These are phyloP conservation scores for Andricus grossulariae DNA, from an alignment of 1,140 invertebrate genomes.

Conservation along the genomic window DNA sequence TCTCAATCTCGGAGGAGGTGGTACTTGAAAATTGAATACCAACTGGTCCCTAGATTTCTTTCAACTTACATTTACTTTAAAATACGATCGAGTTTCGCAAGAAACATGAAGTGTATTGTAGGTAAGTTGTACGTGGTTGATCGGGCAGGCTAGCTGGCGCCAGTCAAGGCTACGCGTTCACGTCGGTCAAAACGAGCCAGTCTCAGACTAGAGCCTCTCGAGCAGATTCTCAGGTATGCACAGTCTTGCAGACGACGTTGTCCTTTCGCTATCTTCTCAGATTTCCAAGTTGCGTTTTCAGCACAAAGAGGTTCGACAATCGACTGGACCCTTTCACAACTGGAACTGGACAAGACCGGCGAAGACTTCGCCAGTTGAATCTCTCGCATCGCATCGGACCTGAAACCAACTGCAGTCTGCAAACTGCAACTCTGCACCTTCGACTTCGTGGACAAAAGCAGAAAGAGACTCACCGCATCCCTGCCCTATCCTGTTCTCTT, in stretches of 20 bases:
- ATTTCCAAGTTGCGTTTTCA: constrained; percentile 4
- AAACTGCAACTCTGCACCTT: constrained; percentile 45
- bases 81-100: constrained; percentile 9
- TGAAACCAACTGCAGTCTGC: constrained; percentile 34
- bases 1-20: not conserved
- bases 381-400: constrained; percentile 38
- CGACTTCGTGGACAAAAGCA: constrained; percentile 35
- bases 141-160: constrained; percentile 62
- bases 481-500: constrained; percentile 41
- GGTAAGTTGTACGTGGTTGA: constrained; percentile 50
- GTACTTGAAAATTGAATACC: constrained; percentile 1
- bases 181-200: constrained; percentile 44
- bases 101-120: constrained; percentile 26
- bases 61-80: not conserved
- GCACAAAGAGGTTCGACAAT: not conserved
- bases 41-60: constrained; percentile 17
- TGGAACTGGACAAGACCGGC: constrained; percentile 17
- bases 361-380: constrained; percentile 29
- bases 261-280: constrained; percentile 13
- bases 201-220: constrained; percentile 40
- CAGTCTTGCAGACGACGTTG: constrained; percentile 22
- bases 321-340: constrained; percentile 32
- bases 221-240: constrained; percentile 32
- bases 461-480: constrained; percentile 38
- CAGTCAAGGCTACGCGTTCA: constrained; percentile 67